A percentile compares a stretch with the other conserved stretches of the same genome.
These are phyloP conservation scores for Spatula versicolor DNA, from an alignment of 2,797 vertebrate genomes.

Conservation along the genomic window DNA sequence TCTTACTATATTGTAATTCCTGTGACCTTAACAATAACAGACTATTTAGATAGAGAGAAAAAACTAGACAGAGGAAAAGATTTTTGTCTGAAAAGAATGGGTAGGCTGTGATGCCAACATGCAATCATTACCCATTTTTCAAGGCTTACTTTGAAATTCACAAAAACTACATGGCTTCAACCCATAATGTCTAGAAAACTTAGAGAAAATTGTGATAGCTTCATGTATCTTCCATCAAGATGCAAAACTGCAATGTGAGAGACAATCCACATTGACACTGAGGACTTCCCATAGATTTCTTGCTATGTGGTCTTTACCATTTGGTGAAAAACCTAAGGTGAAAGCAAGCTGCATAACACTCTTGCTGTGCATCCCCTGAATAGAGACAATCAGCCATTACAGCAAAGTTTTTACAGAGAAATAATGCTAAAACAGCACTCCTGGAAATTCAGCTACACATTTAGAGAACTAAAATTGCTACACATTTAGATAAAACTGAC, in stretches of 20 bases:
- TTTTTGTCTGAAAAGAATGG: background rate
- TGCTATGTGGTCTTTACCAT: background rate
- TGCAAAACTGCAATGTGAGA: background rate
- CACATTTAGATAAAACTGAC: background rate
- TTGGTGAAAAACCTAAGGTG: background rate
- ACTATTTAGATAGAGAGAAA: background rate
- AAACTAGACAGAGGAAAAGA: background rate
- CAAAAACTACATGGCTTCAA: background rate
- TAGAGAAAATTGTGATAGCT: background rate
- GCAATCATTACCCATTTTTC: background rate
- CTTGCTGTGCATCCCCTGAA: background rate
- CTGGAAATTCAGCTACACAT: background rate
- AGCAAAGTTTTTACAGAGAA: background rate
- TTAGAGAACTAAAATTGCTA: background rate
- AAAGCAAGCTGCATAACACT: background rate
- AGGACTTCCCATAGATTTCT: background rate
- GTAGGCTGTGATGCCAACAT: background rate
- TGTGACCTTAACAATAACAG: background rate
- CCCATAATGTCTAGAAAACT: background rate
- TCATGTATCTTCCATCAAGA: background rate
- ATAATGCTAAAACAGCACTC: background rate
- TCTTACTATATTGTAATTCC: background rate
- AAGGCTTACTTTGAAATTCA: background rate
- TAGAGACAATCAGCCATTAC: background rate
- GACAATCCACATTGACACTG: accelerated